Base-by-base conservation (phyloP, 2,888 invertebrate genomes). In the Bellardia bayeri region DNA sequence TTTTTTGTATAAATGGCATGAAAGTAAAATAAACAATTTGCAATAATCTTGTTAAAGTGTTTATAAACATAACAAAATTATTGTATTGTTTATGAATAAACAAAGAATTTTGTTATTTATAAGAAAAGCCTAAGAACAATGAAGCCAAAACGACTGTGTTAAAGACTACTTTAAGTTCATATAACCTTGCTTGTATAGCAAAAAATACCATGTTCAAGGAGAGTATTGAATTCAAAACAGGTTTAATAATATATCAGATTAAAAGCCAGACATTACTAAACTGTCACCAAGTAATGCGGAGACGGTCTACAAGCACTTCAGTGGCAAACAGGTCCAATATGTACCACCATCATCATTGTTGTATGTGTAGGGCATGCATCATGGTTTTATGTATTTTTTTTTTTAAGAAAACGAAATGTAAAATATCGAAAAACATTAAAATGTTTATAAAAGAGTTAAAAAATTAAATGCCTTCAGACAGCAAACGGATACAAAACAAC, bases 351-450 rank as follows among this genome's bases (percentile, higher is more conserved):
- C 23, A 23, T 11, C 45, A 54, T n/a, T 13, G n/a, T 54, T 14
- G n/a, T 6, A 6, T 14, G n/a, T 16, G 23, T 56, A 56, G 56
- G 56, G 56, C 23, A 23, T 23, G 2, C 23, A 23, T n/a, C n/a
- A 13, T 54, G 3, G n/a, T 56, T 16, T 23, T 56, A 56, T 23
- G 13, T 23, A 23, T 56, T 23, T 23, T 23, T 23, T 23, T 23
- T 23, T 23, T 23, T 23, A 23, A 23, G 9, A 23, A 58, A 80
- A 37, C 13, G n/a, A 69, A 61, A 69, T 72, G 51, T 68, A 54
- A 54, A 78, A 83, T 45, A 30, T 56, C 37, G 37, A 58, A 83
- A 56, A 71, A 66, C 54, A 71, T 78, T 56, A 72, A 84, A 84
- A 61, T 54, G 33, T 49, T 66, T 61, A 40, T 30, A 30, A 72